Evolutionary conservation across 1,140 invertebrate species (phyloP).

Genomic region (Sesamia nonagrioides): DNA sequence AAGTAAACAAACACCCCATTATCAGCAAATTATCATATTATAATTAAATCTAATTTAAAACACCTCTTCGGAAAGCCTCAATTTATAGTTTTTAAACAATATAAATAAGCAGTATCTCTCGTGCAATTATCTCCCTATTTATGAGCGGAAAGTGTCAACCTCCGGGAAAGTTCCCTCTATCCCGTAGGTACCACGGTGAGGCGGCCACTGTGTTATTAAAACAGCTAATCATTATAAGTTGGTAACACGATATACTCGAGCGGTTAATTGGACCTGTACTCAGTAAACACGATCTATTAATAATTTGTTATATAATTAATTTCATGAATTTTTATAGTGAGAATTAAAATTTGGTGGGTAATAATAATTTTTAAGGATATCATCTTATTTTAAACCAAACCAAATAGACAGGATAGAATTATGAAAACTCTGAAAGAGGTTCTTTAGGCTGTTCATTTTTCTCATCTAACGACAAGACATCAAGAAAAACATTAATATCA

Average conservation of each 20-base stretch:
- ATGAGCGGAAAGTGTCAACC: slow-evolving; percentile 71
- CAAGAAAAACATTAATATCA: slow-evolving; percentile 12
- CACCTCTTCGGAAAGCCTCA: slow-evolving; percentile 44
- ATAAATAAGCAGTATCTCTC: slow-evolving; percentile 64
- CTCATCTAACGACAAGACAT: too few species aligned
- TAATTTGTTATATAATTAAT: slow-evolving; percentile 22
- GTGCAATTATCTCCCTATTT: slow-evolving; percentile 74
- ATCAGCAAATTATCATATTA: slow-evolving; percentile 22
- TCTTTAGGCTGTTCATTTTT: too few species aligned
- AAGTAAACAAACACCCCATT: slow-evolving; percentile 28
- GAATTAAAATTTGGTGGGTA: not conserved
- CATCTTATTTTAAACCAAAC: too few species aligned
- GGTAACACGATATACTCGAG: slow-evolving; percentile 48
- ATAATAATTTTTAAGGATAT: not conserved
- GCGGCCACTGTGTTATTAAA: slow-evolving; percentile 59
- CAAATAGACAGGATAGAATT: not conserved
- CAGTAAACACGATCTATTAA: slow-evolving; percentile 39
- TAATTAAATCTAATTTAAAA: slow-evolving; percentile 49
- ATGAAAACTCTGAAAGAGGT: too few species aligned
- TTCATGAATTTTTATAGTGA: not conserved
- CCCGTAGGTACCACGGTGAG: slow-evolving; percentile 14
- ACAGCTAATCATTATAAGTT: slow-evolving; percentile 58
- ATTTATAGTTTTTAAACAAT: slow-evolving; percentile 60
- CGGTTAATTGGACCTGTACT: slow-evolving; percentile 47
- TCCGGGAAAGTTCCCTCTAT: slow-evolving; percentile 57